A percentile compares a stretch with the other conserved stretches of the same genome.
These are phyloP conservation scores for Siniperca chuatsi DNA, from an alignment of 2,113 vertebrate species.

Conservation along the genomic window DNA sequence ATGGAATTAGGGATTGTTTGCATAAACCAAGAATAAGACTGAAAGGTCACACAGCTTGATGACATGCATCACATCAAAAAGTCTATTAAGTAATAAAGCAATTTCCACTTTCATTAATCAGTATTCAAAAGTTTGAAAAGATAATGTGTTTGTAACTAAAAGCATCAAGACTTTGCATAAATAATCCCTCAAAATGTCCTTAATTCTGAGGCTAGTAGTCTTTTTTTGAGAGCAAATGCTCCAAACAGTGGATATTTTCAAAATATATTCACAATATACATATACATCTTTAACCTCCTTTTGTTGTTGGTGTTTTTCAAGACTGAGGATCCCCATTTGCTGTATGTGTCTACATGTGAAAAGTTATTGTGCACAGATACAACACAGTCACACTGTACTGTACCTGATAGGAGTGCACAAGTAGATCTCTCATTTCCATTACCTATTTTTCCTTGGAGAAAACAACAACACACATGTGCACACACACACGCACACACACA, in stretches of 20 bases:
- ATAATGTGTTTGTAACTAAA: neutral
- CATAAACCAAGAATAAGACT: slow-evolving; percentile 19
- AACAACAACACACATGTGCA: neutral
- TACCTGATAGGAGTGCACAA: slow-evolving; percentile 22
- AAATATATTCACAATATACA: neutral
- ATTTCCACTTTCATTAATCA: neutral
- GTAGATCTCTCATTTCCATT: slow-evolving; percentile 47
- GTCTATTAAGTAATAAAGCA: neutral
- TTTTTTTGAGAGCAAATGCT: neutral
- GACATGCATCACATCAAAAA: slow-evolving; percentile 24
- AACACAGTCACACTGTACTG: slow-evolving; percentile 10
- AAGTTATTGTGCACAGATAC: neutral
- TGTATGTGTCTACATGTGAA: neutral
- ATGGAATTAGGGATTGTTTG: slow-evolving; percentile 23
- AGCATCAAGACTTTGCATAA: neutral
- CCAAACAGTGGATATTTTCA: neutral
- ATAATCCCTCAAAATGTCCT: neutral
- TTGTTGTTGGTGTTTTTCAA: neutral
- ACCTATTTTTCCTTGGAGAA: slow-evolving; percentile 49
- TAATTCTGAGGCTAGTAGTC: neutral
- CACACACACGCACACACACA: slow-evolving; percentile 6
- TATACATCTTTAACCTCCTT: neutral
- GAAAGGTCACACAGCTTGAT: slow-evolving; percentile 14
- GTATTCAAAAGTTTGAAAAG: neutral
- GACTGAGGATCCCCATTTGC: neutral